Evolutionary conservation across 2,113 vertebrate species (phyloP), one percentile per base, ranked within the genome.

Genomic region (Syngnathus floridae): DNA sequence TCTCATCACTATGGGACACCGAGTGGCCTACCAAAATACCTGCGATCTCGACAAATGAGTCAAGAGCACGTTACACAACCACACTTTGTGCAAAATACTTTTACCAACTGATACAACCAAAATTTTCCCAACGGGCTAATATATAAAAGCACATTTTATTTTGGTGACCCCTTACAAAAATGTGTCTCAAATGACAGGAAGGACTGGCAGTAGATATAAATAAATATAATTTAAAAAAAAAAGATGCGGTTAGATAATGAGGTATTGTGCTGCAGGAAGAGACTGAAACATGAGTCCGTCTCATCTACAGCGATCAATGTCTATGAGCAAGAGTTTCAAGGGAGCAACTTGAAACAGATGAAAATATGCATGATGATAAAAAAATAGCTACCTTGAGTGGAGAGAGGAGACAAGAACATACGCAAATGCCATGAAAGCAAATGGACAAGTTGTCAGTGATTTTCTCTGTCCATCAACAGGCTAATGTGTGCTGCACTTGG

Each of bases 261-360:
- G 66, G 69, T 40, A 5, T 45, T 49, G 64, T 77, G 70, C 48
- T 36, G 12, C 35, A 55, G 63, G 9, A 48, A 61, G 58, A 60
- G 62, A 68, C 54, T 41, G 75, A 63, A 73, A 65, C 41, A 7
- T 74, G 72, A 76, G 68, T 77, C 76, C 73, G 74, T 73, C 67
- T 73, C 62, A 62, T 82, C 75, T 55, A 70, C 63, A 70, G 64
- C 68, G 70, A 81, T 78, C 75, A 74, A 59, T 74, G 61, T 82
- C 74, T 72, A 65, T n/a, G 66, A 75, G 36, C 43, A 14, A 73
- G 65, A 76, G 65, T 31, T 31, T 31, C 26, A 31, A 31, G 26
- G 26, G 26, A 31, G 26, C 26, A 1, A 26, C 26, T 26, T 26
- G 26, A 26, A 26, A 26, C 26, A 2, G 26, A 26, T 26, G 26